phyloP scores from a whole-genome alignment of 2,797 vertebrate genomes.

The Typhlichthys subterraneus region DNA sequence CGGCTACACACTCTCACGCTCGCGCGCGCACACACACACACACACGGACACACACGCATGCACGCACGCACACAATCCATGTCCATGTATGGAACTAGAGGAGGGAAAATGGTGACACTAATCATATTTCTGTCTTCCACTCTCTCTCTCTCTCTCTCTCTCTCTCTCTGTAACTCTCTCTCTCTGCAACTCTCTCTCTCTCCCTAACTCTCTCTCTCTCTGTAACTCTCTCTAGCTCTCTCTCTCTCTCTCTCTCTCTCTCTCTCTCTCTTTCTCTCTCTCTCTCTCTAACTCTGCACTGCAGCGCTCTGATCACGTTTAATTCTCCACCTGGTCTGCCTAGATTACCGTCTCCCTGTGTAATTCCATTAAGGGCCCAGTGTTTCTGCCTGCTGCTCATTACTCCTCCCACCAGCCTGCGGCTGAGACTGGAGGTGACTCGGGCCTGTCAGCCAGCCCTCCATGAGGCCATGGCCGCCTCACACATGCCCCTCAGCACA shows the following conservation, averaged over 20 bases:
- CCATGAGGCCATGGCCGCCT: conserved; percentile 15
- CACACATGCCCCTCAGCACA: neutral
- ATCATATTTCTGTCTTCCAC: conserved; percentile 34
- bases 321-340: conserved; percentile 73
- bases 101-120: conserved; percentile 38
- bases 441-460: conserved; percentile 38
- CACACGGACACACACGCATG: neutral
- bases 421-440: conserved; percentile 53
- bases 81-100: conserved; percentile 6
- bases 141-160: conserved; percentile 22
- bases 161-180: neutral
- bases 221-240: neutral
- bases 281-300: conserved; percentile 33
- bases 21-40: neutral
- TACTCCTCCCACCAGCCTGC: conserved; percentile 47
- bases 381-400: conserved; percentile 65
- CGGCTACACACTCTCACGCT: conserved; percentile 8
- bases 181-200: conserved; percentile 4
- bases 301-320: conserved; percentile 61
- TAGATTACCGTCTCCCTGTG: conserved; percentile 70
- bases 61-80: neutral
- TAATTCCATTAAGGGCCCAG: conserved; percentile 72
- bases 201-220: conserved; percentile 15
- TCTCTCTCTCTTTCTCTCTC: conserved; percentile 20
- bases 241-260: neutral